Conservation (phyloP, 2,797 vertebrate species). For the Dicrostonyx torquatus region DNA sequence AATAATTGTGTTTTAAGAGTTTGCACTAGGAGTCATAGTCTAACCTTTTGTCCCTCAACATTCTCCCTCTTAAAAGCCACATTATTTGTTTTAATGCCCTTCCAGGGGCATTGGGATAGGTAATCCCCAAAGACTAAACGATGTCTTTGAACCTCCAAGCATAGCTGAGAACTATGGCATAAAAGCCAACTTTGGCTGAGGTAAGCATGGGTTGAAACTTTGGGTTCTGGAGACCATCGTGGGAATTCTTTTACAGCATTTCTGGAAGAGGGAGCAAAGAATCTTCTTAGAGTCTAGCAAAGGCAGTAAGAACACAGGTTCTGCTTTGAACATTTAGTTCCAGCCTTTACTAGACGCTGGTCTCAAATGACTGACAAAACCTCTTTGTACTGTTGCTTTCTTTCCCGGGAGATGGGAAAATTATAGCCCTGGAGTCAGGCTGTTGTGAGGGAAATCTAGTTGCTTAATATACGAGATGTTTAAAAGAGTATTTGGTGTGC, state of each 20-base stretch:
- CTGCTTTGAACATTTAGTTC: slow-evolving; percentile 1
- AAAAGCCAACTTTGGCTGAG: neutral
- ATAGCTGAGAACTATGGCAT: neutral
- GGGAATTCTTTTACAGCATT: neutral
- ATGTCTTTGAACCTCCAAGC: neutral
- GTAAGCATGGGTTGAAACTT: neutral
- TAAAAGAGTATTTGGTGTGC: neutral
- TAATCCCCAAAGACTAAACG: slow-evolving; percentile 14
- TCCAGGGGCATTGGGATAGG: neutral
- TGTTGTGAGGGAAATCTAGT: neutral
- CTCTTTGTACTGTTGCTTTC: neutral
- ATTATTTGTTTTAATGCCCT: neutral
- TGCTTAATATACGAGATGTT: neutral
- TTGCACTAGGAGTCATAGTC: neutral
- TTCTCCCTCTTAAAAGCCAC: neutral
- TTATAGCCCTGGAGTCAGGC: neutral
- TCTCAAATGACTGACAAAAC: neutral
- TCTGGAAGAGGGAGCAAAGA: neutral
- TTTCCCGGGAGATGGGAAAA: slow-evolving; percentile 1
- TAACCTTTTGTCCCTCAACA: neutral
- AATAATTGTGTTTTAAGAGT: neutral
- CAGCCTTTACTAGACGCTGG: neutral
- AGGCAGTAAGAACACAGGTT: neutral
- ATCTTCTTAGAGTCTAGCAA: neutral
- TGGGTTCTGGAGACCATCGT: neutral